Conservation (phyloP, 1,140 invertebrate species). For the Heliconius hermathena region DNA sequence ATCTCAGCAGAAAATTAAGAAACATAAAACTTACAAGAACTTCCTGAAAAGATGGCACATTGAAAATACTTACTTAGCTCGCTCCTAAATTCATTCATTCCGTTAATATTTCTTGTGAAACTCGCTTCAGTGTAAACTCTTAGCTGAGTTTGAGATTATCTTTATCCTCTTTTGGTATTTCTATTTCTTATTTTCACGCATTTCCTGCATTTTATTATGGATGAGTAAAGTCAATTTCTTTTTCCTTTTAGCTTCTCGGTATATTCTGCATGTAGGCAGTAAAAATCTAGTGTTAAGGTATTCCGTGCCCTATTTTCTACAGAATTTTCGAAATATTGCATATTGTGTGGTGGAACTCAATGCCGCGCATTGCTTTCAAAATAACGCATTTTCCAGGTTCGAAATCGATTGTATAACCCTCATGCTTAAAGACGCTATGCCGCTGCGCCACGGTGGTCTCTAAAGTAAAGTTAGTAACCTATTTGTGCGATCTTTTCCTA, state of each 20-base stretch:
- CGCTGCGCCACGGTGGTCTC: no score
- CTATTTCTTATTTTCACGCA: neutral
- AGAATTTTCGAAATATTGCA: neutral
- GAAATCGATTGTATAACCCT: no score
- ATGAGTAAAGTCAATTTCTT: neutral
- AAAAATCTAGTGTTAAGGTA: neutral
- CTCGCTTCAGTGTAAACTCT: neutral
- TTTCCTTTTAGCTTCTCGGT: no score
- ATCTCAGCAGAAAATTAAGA: conserved; percentile 7
- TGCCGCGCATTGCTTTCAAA: neutral
- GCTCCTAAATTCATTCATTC: neutral
- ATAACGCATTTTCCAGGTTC: no score
- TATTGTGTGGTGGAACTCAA: neutral
- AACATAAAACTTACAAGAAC: conserved; percentile 10
- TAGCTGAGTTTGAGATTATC: conserved; percentile 7
- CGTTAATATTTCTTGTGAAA: conserved; percentile 10
- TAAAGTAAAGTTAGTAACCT: no score
- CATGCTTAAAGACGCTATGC: no score
- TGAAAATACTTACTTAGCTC: conserved; percentile 13
- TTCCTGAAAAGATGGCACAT: conserved; percentile 7
- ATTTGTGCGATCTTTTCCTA: no score
- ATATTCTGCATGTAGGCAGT: neutral
- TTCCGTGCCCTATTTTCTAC: neutral
- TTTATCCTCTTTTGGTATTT: neutral
- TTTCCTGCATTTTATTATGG: neutral